Percentiles rank a stretch among this genome's conserved stretches.
These are phyloP conservation scores for Drosophila saltans DNA, from an alignment of 1,140 invertebrate genomes.

Conservation along the genomic window DNA sequence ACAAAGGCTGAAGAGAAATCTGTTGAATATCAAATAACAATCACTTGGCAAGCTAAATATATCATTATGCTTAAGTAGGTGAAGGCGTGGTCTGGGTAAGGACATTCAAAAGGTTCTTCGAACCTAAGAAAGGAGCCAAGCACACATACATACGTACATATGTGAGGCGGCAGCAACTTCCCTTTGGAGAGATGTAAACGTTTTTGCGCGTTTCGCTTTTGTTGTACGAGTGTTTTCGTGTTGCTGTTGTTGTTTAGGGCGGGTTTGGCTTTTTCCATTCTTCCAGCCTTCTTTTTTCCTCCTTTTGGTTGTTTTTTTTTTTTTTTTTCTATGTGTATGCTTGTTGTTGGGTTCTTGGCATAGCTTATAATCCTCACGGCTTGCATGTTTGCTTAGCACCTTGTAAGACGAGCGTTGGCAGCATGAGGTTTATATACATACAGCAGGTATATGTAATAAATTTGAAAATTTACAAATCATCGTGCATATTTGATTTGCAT, in stretches of 20 bases:
- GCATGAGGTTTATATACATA: not conserved
- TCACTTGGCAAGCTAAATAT: slow-evolving; percentile 81
- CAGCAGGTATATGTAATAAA: slow-evolving; percentile 55
- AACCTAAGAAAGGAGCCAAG: slow-evolving; percentile 36
- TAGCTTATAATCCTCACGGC: slow-evolving; percentile 68
- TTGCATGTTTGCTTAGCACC: slow-evolving; percentile 78
- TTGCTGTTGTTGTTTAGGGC: slow-evolving; percentile 60
- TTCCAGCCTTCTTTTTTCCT: not conserved
- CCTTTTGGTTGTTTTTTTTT: slow-evolving; percentile 1
- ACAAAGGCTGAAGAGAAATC: slow-evolving; percentile 62
- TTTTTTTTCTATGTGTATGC: slow-evolving; percentile 20
- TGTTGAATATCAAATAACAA: slow-evolving; percentile 82
- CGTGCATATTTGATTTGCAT: slow-evolving; percentile 80
- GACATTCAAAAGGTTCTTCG: slow-evolving; percentile 17
- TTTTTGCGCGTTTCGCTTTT: slow-evolving; percentile 45
- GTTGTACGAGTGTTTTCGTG: slow-evolving; percentile 40
- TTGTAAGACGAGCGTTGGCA: slow-evolving; percentile 11
- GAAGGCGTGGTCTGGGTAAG: slow-evolving; percentile 34
- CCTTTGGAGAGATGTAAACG: slow-evolving; percentile 27
- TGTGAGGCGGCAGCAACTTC: not conserved
- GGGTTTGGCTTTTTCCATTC: slow-evolving; percentile 61
- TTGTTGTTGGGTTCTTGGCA: slow-evolving; percentile 21
- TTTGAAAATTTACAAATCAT: slow-evolving; percentile 81
- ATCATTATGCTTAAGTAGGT: slow-evolving; percentile 81
- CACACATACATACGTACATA: slow-evolving; percentile 38